Base-by-base conservation (phyloP, 1,140 invertebrate species). In the Euborellia annulipes region DNA sequence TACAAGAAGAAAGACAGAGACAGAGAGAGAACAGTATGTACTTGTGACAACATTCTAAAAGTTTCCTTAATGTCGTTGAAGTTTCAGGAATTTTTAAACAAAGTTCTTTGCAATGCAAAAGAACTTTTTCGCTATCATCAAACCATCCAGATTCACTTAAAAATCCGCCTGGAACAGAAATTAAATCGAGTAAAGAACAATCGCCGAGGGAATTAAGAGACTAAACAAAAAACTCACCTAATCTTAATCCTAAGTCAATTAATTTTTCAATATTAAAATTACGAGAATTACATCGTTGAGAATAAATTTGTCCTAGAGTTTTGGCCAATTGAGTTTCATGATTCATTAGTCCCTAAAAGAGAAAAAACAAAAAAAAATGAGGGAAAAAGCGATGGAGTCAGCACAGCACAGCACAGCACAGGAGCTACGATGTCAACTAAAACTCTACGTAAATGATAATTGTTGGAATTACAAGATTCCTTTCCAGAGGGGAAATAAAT, bases 61-160 rank as follows among this genome's bases (percentile, higher is more conserved):
- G 73, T 48, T 58, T 63, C 45, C 62, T 62, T 59, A 63, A 67
- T 46, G 53, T 58, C 38, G 56, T 48, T 11, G 62, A 62, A 32
- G 62, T 69, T 49, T 66, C 64, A 36, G 66, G 64, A 48, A 65
- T 62, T 43, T 53, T 56, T 39, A 67, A 61, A 58, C 76, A 82
- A 14, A 81, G 56, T 50, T 71, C 59, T 52, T 68, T 70, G 57
- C 76, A 85, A 8, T 68, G 62, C 45, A 69, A 60, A 49, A 88
- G 65, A 38, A 89, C 73, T 19, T 70, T 62, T 56, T 81, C 73
- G 56, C 82, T 82, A 55, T 83, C 75, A 21, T 60, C 58, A 63
- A 81, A 85, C 80, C 83, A 88, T 1, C 85, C 85, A n/a, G 79
- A 79, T 55, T 91, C 87, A 55, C 77, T 81, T 1, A 90, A 70